Evolutionary conservation across 2,113 vertebrate species (phyloP), one percentile per base, ranked within the genome.

Genomic region (Leuciscus idus): DNA sequence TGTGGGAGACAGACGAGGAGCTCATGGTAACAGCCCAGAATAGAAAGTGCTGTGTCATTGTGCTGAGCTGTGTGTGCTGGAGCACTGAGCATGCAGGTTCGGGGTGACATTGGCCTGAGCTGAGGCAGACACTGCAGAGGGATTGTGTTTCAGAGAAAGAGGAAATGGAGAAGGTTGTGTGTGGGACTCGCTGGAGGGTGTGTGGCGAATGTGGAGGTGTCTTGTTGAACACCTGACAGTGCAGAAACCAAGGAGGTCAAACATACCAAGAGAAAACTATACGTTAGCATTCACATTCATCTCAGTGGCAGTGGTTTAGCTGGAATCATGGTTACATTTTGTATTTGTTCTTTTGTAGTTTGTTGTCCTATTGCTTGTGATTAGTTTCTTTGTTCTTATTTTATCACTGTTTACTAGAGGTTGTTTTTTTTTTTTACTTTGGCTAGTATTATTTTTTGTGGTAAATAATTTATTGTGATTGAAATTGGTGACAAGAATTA

Each of bases 31-130:
- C 84, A 89, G 84, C 84, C 84, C 81, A 88, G 77, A 89, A 89
- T 89, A 89, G 89, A 89, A 89, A 86, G 50, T 86, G 89, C 89
- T 43, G 30, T 43, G 81, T 89, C 89, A 89, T 76, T 81, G 89
- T 46, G 61, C 81, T 6, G 26, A 70, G 81, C 66, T 81, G 70
- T 78, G 61, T 66, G 84, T 61, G 57, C 50, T 23, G 26, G 88
- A 72, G 33, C 76, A 13, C 64, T 84, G 75, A 84, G 75, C 59
- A 2, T 17, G 82, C 82, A 80, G 64, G 64, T 84, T 75, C 61
- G 66, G 66, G 86, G 82, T 87, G 86, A 87, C 86, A 84, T 84
- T 87, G 86, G 75, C 74, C 86, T 50, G 43, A 83, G 75, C 64
- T 21, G 70, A 84, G 8, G 26, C 64, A 79, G 36, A 72, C 74